Evolutionary conservation across 2,113 vertebrate species (phyloP).

Genomic region (Pseudopipra pipra): DNA sequence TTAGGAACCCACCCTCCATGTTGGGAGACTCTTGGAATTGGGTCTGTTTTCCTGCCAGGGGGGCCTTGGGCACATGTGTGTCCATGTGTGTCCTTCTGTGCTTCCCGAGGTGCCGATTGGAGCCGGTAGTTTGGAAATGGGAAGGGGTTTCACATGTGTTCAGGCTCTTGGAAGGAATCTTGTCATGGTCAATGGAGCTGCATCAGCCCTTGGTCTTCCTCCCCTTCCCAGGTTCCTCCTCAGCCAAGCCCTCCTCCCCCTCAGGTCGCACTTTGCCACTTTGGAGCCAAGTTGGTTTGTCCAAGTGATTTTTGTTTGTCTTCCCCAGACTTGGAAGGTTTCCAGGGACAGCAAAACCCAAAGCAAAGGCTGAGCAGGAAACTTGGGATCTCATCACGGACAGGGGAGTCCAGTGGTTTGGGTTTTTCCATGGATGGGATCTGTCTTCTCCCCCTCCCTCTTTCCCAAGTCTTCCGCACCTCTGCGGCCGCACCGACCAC

Average conservation of each 20-base stretch:
- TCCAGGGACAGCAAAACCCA: constrained; percentile 25
- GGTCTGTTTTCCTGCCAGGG: background rate
- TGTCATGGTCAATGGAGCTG: accelerated
- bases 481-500: background rate
- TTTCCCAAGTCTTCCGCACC: background rate
- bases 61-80: accelerated
- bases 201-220: background rate
- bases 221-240: background rate
- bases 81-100: too few relatives aligned
- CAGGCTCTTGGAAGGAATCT: background rate
- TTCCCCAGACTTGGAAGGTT: background rate
- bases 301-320: background rate
- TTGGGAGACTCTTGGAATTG: background rate
- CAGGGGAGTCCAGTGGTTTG: accelerated
- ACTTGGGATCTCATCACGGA: accelerated
- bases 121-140: background rate
- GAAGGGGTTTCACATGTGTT: accelerated
- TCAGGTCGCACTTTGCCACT: constrained; percentile 50
- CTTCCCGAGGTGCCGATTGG: accelerated
- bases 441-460: background rate
- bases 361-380: background rate
- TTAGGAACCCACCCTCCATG: accelerated
- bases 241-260: background rate
- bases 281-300: background rate
- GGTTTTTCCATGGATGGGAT: background rate